Conservation (phyloP, 2,113 vertebrate genomes). For the Syrmaticus mikado region DNA sequence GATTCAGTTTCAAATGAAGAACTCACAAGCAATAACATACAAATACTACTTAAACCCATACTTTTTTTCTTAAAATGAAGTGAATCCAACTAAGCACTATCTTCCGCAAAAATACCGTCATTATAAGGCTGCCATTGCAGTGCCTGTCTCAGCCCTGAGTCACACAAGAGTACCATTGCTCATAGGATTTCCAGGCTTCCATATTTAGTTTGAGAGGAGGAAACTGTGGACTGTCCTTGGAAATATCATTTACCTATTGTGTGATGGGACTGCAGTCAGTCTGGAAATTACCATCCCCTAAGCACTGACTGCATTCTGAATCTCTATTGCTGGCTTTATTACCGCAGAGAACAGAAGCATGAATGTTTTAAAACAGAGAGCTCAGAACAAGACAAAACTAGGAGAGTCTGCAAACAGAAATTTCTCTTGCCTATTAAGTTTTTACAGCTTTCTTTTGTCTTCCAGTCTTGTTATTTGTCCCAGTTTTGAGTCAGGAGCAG, state of each 20-base stretch:
- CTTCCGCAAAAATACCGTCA: background rate
- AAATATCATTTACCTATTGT: background rate
- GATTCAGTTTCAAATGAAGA: background rate
- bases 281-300: background rate
- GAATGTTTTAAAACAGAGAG: background rate
- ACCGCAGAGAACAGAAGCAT: background rate
- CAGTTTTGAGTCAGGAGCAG: background rate
- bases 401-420: background rate
- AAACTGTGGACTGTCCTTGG: background rate
- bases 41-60: background rate
- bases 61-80: background rate
- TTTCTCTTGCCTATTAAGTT: background rate
- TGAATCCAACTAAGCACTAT: background rate
- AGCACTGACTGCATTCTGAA: background rate
- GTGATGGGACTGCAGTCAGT: background rate
- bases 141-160: background rate
- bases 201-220: background rate
- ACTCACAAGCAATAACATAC: background rate
- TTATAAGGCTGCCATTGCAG: background rate
- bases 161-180: background rate
- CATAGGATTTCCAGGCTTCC: background rate
- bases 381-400: background rate
- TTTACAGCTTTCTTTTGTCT: background rate
- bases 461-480: background rate
- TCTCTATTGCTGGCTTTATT: background rate